Percentiles rank a stretch among this genome's conserved stretches.
phyloP scores from a whole-genome alignment of 2,113 vertebrate genomes.

The Hemichromis elongatus region DNA sequence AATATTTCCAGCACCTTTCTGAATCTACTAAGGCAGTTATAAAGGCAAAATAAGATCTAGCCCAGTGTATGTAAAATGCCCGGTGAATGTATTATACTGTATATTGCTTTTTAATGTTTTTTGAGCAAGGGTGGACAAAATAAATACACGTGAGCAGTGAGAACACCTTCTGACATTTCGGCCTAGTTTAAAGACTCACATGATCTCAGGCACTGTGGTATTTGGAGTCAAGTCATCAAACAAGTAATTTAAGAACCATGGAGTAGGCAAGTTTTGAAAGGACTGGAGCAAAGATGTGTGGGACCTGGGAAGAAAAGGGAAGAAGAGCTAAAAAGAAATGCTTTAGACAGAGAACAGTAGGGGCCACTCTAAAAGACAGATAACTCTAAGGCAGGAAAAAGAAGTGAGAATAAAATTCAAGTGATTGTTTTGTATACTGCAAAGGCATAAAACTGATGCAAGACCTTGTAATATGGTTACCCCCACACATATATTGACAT shows the following conservation, averaged over 20 bases:
- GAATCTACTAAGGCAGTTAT: neutral
- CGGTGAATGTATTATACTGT: neutral
- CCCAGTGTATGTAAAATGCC: neutral
- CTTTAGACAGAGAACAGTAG: slow-evolving; percentile 20
- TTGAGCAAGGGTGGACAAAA: neutral
- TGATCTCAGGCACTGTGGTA: slow-evolving; percentile 1
- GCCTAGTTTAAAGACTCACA: neutral
- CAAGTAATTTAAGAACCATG: neutral
- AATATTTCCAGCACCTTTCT: neutral
- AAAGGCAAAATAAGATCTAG: neutral
- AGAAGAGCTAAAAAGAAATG: neutral
- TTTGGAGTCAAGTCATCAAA: slow-evolving; percentile 13
- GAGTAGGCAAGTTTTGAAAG: slow-evolving; percentile 22
- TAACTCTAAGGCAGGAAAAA: slow-evolving; percentile 28
- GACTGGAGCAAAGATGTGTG: neutral
- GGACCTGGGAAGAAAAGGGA: neutral
- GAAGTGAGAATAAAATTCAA: slow-evolving; percentile 21
- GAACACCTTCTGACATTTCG: neutral
- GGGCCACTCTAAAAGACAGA: neutral
- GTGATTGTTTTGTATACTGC: slow-evolving; percentile 35
- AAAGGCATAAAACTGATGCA: slow-evolving; percentile 54
- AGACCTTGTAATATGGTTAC: slow-evolving; percentile 33
- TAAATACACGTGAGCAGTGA: neutral
- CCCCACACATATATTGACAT: neutral
- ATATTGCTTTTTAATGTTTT: neutral